These are phyloP conservation scores for Halisarca cf. caerulea DNA, from an alignment of 37 sponge, comb jelly and placozoan genomes.

Conservation along the genomic window DNA sequence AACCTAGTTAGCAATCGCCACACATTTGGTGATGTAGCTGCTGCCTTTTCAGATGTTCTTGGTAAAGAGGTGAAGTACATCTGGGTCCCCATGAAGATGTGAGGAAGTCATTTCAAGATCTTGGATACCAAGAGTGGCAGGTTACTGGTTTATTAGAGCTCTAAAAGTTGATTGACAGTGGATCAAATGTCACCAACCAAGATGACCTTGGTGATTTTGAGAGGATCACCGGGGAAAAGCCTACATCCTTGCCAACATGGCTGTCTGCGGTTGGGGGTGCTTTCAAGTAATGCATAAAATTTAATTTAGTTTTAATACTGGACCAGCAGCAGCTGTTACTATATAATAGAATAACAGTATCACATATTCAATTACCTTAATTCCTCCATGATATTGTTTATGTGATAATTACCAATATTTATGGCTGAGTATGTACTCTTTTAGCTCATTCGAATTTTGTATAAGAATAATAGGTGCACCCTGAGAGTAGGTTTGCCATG, in stretches of 20 bases:
- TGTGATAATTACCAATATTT: too few species aligned
- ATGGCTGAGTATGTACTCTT: too few species aligned
- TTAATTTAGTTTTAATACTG: too few species aligned
- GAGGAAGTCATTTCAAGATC: background rate
- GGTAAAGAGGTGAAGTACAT: conserved; percentile 42
- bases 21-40: conserved; percentile 34
- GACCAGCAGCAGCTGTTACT: too few species aligned
- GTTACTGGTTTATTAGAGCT: conserved; percentile 34
- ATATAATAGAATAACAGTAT: too few species aligned
- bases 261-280: conserved; percentile 4
- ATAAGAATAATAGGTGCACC: too few species aligned
- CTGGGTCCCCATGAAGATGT: conserved; percentile 40
- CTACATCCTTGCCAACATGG: conserved; percentile 42
- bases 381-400: too few species aligned
- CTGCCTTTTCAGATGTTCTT: conserved; percentile 30
- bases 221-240: conserved; percentile 41
- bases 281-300: conserved; percentile 38
- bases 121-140: conserved; percentile 37
- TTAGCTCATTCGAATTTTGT: too few species aligned
- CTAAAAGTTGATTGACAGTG: conserved; percentile 45
- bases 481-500: too few species aligned
- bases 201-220: too few species aligned
- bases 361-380: too few species aligned
- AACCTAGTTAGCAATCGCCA: conserved; percentile 43
- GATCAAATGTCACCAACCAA: too few species aligned